Base-by-base conservation (phyloP, 2,797 vertebrate genomes). In the Crenuchus spilurus region DNA sequence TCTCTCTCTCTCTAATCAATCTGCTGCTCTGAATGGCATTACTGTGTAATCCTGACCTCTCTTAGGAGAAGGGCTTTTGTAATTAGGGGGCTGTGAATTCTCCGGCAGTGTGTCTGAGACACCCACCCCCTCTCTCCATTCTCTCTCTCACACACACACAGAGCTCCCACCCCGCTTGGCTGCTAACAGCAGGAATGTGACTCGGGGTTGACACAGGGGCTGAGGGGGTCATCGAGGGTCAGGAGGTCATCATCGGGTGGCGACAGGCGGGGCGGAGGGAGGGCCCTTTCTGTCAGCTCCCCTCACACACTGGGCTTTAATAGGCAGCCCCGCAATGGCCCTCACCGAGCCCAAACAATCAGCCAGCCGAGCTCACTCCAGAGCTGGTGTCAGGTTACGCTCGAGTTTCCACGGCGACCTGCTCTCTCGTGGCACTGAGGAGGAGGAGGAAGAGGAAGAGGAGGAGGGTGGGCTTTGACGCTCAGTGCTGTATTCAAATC, bases 41-140 rank as follows among this genome's bases (percentile, higher is more conserved):
- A 82, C 73, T 75, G 72, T 80, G 81, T 83, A 83, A 81, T 80
- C 66, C 81, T 78, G 79, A 78, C 75, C 75, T 76, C 70, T 76
- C 74, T 52, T 48, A 80, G 70, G 66, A 73, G 73, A 74, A 76
- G 74, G 72, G 65, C 60, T 54, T 74, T 76, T 73, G 77, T 80
- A 82, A 82, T 83, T 83, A 83, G 78, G 74, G 80, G 79, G 77
- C 81, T 82, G 79, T 60, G 80, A 81, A 77, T 84, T 79, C 83
- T 81, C 78, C 52, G 55, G 62, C 80, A 74, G 74, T 52, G 39
- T 64, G 52, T 66, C 73, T 70, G 49, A 74, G 67, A 74, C 54
- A 61, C 72, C 62, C 75, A 30, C 49, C 49, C 77, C 62, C 72
- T 18, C 4, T 0, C 39, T 64, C 57, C 30, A 39, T 37, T 33